Evolutionary conservation across 2,888 invertebrate genomes (phyloP), one percentile per base, ranked within the genome.

Genomic region (Drosophila merina): DNA sequence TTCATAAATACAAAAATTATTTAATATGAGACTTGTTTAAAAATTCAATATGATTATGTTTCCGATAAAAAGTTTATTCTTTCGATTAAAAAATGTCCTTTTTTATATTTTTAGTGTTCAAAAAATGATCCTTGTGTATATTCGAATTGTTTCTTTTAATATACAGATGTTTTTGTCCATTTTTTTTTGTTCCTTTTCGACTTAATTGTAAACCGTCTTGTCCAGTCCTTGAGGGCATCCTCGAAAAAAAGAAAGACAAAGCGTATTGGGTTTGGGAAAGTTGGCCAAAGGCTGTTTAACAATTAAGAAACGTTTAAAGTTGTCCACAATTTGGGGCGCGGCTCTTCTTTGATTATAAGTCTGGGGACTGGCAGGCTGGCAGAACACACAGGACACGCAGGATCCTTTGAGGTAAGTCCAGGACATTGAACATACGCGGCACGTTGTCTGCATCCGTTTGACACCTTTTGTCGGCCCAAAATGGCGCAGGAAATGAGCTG

Each of bases 221-320:
- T 54, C 26, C 49, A 47, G 44, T 52, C 38, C 57, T 60, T 51
- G 26, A 40, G 60, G 62, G 54, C 51, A 51, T 38, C 31, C 58
- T 38, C 38, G n/a, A n/a, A 4, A 9, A n/a, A 12, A 45, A 44
- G 25, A 20, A 14, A 1, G 9, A 44, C 14, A 20, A 5, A 55
- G 38, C 38, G 31, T 9, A 5, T 4, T 20, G 42, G 20, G 10
- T 57, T 26, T 42, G 57, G 26, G 40, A 38, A 36, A 10, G 45
- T 45, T 57, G 44, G 64, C 88, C 77, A 62, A 55, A 47, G 88
- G 89, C 88, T 72, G 71, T 75, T 77, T 74, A 75, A 83, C 89
- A 88, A 88, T 89, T 88, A 89, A 85, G 83, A 77, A 88, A 72
- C 88, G 86, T 88, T 88, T 88, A 89, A 88, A 83, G 85, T 88